Base-by-base conservation (phyloP, 2,888 invertebrate genomes). In the Dermolepida albohirtum region DNA sequence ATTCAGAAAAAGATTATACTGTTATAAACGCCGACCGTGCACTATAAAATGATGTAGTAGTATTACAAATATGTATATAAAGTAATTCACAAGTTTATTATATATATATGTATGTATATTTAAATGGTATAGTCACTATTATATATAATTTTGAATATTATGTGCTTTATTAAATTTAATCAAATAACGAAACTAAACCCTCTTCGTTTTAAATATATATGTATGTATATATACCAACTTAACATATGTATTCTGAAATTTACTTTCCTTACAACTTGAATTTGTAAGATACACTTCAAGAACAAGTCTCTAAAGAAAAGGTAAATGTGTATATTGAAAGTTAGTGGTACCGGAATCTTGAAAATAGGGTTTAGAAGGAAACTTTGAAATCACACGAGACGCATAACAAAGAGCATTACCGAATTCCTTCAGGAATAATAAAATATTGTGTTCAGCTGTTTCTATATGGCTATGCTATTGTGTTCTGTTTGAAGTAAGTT, bases 321-420 rank as follows among this genome's bases (percentile, higher is more conserved):
- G 59, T 47, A 62, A 62, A 62, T 62, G 59, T 62, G 59, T 62
- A 62, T 62, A 62, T 62, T 62, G 59, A 62, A 62, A 47, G 59
- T 62, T 62, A 62, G 59, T 62, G 59, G 59, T 47, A 34, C 47
- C 59, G 59, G 59, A 62, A 62, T 62, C 59, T 47, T 14, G 47
- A 62, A 62, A 62, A 62, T 47, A 16, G 47, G 59, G 34, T 62
- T 34, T 62, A 62, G 59, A 29, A 62, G 59, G 59, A 62, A 62
- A 62, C 47, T 62, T 62, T 47, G 59, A 47, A 62, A 62, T 62
- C 59, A 49, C 59, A 62, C 34, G 59, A 62, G 59, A 62, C 59
- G 47, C 47, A 62, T 62, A 62, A 62, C 59, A 62, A 62, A 62
- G 34, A 47, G 59, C 59, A 62, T 62, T 62, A 47, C 59, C 34